Evolutionary conservation across 2,113 vertebrate genomes (phyloP), one percentile per base, ranked within the genome.

Genomic region (Vanacampus margaritifer): DNA sequence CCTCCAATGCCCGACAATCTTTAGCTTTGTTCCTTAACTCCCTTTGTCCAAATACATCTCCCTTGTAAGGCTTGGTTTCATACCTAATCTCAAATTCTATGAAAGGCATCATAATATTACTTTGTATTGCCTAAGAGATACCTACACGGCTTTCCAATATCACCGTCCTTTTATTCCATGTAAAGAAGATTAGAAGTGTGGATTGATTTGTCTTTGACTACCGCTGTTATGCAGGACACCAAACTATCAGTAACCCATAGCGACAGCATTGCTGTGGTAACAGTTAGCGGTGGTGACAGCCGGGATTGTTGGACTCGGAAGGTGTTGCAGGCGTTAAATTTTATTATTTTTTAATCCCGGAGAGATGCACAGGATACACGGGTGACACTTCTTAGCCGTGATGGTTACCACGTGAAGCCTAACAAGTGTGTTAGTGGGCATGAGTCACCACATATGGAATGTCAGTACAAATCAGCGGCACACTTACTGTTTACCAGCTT

Each of bases 211-310:
- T 84, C 76, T 84, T 86, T 80, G 80, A 82, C 74, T 87, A 75
- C 62, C 50, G 36, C 80, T 77, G 77, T 84, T 84, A 63, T 21
- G 65, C 12, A 5, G 64, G 24, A 56, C 76, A 73, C 75, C 76
- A 36, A 59, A 73, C 72, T 79, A 65, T 81, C 71, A 68, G 84
- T 89, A 89, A 89, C 88, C 85, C 86, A 77, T 82, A 68, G 82
- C 77, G 84, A 89, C 87, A 82, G 84, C 62, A 85, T 86, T 76
- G 68, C 83, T 64, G 68, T 86, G 86, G 86, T 82, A 88, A 89
- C 86, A 67, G 77, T 88, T 84, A 82, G 78, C 71, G 48, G 73
- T 6, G 75, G 70, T 79, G 88, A 84, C 84, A 86, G 74, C 67
- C 70, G 77, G 67, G 66, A 86, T 76, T 73, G 75, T 73, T 68